A percentile compares a stretch with the other conserved stretches of the same genome.
phyloP scores from a whole-genome alignment of 2,888 invertebrate genomes.

The Dione juno region DNA sequence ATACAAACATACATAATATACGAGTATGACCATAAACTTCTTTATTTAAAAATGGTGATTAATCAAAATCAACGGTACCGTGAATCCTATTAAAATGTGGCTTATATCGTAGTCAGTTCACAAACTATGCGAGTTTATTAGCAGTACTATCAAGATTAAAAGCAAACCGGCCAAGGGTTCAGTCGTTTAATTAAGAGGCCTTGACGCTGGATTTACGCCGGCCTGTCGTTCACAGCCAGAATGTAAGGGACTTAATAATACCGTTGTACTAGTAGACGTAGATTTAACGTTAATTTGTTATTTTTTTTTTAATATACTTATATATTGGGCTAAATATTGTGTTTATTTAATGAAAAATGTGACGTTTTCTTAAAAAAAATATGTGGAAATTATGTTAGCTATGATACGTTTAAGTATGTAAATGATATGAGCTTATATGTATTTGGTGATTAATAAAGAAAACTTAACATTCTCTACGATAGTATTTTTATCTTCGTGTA shows the following conservation, averaged over 20 bases:
- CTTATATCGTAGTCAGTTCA: slow-evolving; percentile 32
- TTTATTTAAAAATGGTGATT: slow-evolving; percentile 1
- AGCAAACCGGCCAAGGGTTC: slow-evolving; percentile 60
- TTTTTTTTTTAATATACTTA: not conserved
- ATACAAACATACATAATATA: not conserved
- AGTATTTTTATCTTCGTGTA: no score
- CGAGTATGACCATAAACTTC: not conserved
- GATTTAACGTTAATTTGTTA: slow-evolving; percentile 27
- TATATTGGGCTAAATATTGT: no score
- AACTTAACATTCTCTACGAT: no score
- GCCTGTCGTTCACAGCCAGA: slow-evolving; percentile 56
- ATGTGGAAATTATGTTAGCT: no score
- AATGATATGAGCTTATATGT: no score
- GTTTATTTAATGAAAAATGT: no score
- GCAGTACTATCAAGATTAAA: slow-evolving; percentile 67
- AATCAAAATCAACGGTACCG: slow-evolving; percentile 11
- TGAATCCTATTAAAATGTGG: slow-evolving; percentile 25
- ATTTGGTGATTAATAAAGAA: no score
- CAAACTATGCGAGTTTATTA: slow-evolving; percentile 63
- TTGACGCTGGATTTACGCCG: slow-evolving; percentile 65
- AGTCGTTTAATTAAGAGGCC: slow-evolving; percentile 67
- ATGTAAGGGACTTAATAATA: slow-evolving; percentile 45
- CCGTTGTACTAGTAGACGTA: slow-evolving; percentile 20
- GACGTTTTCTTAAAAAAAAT: no score
- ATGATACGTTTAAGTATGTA: no score